These are phyloP conservation scores for Agrypnia vestita DNA, from an alignment of 1,140 invertebrate genomes.

Conservation along the genomic window DNA sequence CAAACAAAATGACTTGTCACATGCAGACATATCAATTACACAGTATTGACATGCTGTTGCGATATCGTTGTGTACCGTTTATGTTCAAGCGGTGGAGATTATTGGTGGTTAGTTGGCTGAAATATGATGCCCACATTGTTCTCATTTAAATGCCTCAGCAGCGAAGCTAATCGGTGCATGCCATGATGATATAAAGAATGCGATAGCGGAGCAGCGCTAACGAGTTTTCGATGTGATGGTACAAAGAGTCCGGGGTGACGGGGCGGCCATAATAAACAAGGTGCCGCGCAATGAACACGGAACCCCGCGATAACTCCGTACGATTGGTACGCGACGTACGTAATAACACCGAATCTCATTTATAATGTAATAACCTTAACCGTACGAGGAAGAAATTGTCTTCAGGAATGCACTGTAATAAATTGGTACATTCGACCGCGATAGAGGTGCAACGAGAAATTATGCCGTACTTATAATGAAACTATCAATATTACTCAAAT, in stretches of 20 bases:
- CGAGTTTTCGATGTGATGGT: slow-evolving; percentile 23
- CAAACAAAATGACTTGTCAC: no score
- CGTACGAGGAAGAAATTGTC: not conserved
- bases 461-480: no score
- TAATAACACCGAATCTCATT: slow-evolving; percentile 27
- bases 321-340: not conserved
- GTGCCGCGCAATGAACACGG: slow-evolving; percentile 23
- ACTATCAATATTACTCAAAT: no score
- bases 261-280: slow-evolving; percentile 34
- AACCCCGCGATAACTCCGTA: slow-evolving; percentile 22
- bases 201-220: slow-evolving; percentile 24
- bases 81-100: no score
- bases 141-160: not conserved
- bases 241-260: not conserved
- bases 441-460: no score
- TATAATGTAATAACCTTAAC: slow-evolving; percentile 28
- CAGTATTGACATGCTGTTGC: no score
- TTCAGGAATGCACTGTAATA: not conserved
- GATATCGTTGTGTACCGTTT: no score
- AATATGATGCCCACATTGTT: no score
- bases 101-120: no score
- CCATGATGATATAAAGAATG: slow-evolving; percentile 2
- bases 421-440: not conserved
- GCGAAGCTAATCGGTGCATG: not conserved
- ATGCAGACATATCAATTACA: no score